Base-by-base conservation (phyloP, 2,888 invertebrate genomes). In the Himalopsyche kuldschensis region DNA sequence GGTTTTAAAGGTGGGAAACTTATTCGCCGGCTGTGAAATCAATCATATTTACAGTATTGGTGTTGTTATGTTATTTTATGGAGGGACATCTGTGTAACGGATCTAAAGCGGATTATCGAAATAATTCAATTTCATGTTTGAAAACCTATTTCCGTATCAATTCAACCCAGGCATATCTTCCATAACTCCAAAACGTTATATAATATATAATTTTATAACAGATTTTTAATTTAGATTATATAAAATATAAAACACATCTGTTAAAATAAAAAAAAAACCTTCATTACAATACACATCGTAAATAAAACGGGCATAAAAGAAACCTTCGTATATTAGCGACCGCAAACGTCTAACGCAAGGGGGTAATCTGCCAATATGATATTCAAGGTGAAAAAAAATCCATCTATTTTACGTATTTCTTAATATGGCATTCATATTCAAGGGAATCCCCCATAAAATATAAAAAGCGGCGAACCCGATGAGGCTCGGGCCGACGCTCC, bases 371-470 rank as follows among this genome's bases (percentile, higher is more conserved):
- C 24, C 55, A 55, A 55, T 55, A 55, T 55, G 24, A 55, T 55
- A 55, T 55, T 55, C 55, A 55, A 55, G 55, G 55, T 55, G 55
- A 55, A 15, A 17, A 10, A 20, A 32, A 75, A 77, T 77, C 77
- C 77, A 77, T 77, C 77, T 41, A 77, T 77, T 77, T 77, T 35
- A 77, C 77, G 77, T 77, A 77, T 77, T 77, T 77, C 77, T 77
- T 77, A 77, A 77, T 55, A 55, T 55, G 55, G 55, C 55, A 55
- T 32, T 32, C 75, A 75, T 75, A 75, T 75, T 30, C 75, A 75
- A 17, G 75, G 32, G 75, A 75, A 75, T 24, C 30, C 75, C 30
- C 31, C 78, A 83, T 83, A 55, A 75, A 82, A 78, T 82, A 76
- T 78, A 78, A 78, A 82, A 79, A 82, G 31, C 47, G 82, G 10